These are phyloP conservation scores for Hypotaenidia philippensis DNA, from an alignment of 2,797 vertebrate species.

Conservation along the genomic window DNA sequence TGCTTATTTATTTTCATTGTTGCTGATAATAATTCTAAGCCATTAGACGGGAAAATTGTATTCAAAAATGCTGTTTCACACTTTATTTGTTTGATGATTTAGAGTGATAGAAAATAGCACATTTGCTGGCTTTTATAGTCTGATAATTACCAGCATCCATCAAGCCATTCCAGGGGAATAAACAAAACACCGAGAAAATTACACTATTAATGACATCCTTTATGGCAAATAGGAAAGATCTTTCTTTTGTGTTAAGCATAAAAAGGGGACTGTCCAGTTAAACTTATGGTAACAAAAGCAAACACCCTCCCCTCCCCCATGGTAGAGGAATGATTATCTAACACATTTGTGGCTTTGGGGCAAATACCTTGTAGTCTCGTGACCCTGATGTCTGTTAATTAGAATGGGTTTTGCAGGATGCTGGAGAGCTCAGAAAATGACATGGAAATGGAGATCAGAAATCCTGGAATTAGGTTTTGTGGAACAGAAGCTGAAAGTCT, in stretches of 20 bases:
- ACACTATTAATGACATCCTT: constrained; percentile 80
- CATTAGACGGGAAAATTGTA: constrained; percentile 87
- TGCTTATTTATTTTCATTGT: constrained; percentile 85
- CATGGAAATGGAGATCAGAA: neutral
- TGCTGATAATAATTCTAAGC: constrained; percentile 84
- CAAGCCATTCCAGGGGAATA: constrained; percentile 82
- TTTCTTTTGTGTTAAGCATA: neutral
- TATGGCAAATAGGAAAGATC: constrained; percentile 21
- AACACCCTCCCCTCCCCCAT: neutral
- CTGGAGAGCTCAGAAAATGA: neutral
- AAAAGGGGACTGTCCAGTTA: constrained; percentile 7
- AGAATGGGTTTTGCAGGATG: neutral
- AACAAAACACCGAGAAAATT: constrained; percentile 82
- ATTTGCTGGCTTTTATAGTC: constrained; percentile 85
- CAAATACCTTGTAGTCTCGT: neutral
- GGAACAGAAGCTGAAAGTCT: neutral
- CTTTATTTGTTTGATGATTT: constrained; percentile 88
- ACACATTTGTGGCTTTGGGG: neutral
- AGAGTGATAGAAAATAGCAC: constrained; percentile 83
- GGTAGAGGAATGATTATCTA: neutral
- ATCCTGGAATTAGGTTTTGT: neutral
- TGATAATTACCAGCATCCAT: constrained; percentile 86
- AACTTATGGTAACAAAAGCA: neutral
- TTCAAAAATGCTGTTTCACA: constrained; percentile 85
- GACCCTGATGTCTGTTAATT: neutral